Conservation (phyloP, 2,113 vertebrate genomes). For the Pagrus major region DNA sequence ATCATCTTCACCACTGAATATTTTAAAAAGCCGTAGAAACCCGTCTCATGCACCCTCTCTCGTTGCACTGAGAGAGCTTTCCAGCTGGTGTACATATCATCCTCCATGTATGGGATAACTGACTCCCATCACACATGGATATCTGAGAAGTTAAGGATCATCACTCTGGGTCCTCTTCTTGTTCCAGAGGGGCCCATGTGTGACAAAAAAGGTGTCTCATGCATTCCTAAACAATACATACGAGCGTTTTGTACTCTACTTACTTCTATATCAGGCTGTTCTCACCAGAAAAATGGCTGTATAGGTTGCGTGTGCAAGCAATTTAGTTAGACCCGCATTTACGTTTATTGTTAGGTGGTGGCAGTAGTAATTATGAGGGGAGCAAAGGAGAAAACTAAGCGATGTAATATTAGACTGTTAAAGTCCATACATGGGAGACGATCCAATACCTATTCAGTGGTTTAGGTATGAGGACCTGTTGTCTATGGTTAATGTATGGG, state of each 20-base stretch:
- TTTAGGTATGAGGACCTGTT: too few species aligned
- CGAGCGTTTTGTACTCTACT: background rate
- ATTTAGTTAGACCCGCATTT: too few species aligned
- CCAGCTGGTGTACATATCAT: conserved; percentile 64
- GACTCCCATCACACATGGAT: conserved; percentile 51
- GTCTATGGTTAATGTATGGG: background rate
- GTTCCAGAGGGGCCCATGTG: background rate
- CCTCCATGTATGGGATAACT: conserved; percentile 45
- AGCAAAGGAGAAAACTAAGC: too few species aligned
- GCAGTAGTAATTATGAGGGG: too few species aligned
- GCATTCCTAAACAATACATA: background rate
- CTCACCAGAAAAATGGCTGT: too few species aligned
- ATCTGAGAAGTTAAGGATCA: conserved; percentile 55
- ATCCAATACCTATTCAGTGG: too few species aligned
- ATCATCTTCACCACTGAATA: conserved; percentile 64
- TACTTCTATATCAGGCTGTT: too few species aligned
- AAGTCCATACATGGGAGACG: too few species aligned
- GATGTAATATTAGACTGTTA: too few species aligned
- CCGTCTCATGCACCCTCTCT: conserved; percentile 44
- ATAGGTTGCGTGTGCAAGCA: too few species aligned
- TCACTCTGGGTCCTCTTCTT: conserved; percentile 30
- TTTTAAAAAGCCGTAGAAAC: conserved; percentile 67
- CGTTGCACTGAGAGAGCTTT: conserved; percentile 41
- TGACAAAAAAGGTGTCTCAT: conserved; percentile 6
- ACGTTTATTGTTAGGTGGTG: too few species aligned